Percentiles rank a stretch among this genome's conserved stretches.
Conservation (phyloP, 2,113 vertebrate species). For the human (Homo sapiens) region DNA sequence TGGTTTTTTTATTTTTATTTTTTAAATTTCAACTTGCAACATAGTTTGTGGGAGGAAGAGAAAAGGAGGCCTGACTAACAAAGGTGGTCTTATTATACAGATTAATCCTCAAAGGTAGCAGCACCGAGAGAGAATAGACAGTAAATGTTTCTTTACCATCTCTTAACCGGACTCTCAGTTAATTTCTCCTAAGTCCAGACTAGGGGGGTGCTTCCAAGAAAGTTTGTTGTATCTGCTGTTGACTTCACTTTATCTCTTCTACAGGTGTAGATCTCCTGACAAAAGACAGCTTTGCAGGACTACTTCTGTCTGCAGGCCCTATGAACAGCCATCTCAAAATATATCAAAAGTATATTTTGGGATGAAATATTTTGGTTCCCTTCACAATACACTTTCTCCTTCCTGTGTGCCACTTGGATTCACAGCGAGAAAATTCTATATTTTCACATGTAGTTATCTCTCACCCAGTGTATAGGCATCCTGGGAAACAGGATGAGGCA, state of each 20-base stretch:
- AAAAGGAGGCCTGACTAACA: neutral
- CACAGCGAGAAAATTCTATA: neutral
- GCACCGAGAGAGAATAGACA: neutral
- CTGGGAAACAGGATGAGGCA: neutral
- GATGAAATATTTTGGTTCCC: neutral
- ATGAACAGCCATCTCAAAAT: neutral
- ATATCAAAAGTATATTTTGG: neutral
- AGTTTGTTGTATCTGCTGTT: neutral
- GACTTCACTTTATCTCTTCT: neutral
- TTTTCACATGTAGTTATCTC: neutral
- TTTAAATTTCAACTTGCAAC: too few relatives aligned
- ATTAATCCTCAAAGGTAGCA: neutral
- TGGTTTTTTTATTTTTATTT: too few relatives aligned
- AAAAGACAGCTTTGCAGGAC: neutral
- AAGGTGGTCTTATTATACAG: neutral
- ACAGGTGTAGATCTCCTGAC: neutral
- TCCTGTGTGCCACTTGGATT: neutral
- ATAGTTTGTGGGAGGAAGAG: neutral
- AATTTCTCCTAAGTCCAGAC: neutral
- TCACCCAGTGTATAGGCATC: neutral
- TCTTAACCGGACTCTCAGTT: neutral
- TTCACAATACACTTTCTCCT: neutral
- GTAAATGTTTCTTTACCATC: neutral
- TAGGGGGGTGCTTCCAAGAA: neutral
- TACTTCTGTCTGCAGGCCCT: neutral